Evolutionary conservation across 2,888 invertebrate genomes (phyloP).

Genomic region (Epirrita christyi): DNA sequence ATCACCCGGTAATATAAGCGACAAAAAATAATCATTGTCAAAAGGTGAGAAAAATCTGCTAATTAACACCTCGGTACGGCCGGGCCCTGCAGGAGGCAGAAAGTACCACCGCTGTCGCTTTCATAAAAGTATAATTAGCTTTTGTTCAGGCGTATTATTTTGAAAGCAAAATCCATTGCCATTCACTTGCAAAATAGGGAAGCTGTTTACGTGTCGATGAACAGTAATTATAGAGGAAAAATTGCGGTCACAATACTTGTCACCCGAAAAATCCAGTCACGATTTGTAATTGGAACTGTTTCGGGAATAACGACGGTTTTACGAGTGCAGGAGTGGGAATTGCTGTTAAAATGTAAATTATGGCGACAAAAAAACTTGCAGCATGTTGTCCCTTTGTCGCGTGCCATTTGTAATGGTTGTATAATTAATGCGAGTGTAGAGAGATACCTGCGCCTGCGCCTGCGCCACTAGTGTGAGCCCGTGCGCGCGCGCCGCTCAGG

Average conservation of each 20-base stretch:
- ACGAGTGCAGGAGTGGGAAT: slow-evolving; percentile 32
- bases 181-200: slow-evolving; percentile 72
- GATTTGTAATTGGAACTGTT: slow-evolving; percentile 63
- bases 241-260: slow-evolving; percentile 54
- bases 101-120: slow-evolving; percentile 58
- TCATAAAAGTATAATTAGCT: slow-evolving; percentile 76
- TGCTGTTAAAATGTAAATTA: slow-evolving; percentile 56
- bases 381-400: slow-evolving; percentile 54
- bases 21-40: slow-evolving; percentile 66
- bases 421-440: slow-evolving; percentile 70
- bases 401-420: slow-evolving; percentile 60
- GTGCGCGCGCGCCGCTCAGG: slow-evolving; percentile 64
- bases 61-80: slow-evolving; percentile 68
- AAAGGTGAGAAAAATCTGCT: slow-evolving; percentile 80
- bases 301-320: slow-evolving; percentile 33
- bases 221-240: slow-evolving; percentile 67
- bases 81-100: slow-evolving; percentile 57
- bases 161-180: slow-evolving; percentile 59
- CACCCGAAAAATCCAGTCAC: slow-evolving; percentile 66
- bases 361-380: slow-evolving; percentile 50
- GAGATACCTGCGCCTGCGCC: slow-evolving; percentile 57
- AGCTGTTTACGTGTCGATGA: slow-evolving; percentile 72
- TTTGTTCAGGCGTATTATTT: slow-evolving; percentile 75
- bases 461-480: slow-evolving; percentile 25
- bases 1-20: slow-evolving; percentile 38